Conservation (phyloP, 2,113 vertebrate genomes). For the Merops nubicus region DNA sequence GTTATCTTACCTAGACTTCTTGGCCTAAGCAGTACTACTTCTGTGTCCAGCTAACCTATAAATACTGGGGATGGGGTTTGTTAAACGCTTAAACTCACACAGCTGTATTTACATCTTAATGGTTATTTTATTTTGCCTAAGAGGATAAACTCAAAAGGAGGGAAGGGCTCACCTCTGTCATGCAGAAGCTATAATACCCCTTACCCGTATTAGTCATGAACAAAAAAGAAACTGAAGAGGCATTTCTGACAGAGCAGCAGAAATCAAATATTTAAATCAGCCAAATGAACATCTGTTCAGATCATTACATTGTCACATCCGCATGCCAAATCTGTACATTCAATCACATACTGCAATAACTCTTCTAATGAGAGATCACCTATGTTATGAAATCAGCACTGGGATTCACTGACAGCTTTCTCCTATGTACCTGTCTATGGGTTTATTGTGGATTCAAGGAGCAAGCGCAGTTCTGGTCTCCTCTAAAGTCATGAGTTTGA, state of each 20-base stretch:
- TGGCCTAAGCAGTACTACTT: not conserved
- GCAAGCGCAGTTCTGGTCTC: not conserved
- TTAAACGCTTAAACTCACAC: not conserved
- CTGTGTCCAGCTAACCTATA: not conserved
- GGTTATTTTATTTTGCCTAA: not conserved
- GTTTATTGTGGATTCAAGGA: not conserved
- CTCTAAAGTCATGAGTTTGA: rapidly evolving
- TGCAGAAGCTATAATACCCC: not conserved
- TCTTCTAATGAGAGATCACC: not conserved
- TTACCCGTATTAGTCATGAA: not conserved
- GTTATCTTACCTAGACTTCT: not conserved
- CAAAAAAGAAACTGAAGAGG: not conserved
- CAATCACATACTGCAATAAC: rapidly evolving
- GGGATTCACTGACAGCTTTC: not conserved
- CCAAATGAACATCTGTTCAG: not conserved
- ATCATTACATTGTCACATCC: not conserved
- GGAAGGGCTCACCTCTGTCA: not conserved
- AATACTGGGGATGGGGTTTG: not conserved
- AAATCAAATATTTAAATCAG: not conserved
- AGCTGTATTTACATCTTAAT: not conserved
- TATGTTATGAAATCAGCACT: rapidly evolving
- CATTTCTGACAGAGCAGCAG: not conserved
- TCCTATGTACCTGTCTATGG: rapidly evolving
- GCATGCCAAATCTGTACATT: not conserved
- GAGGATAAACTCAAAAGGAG: rapidly evolving